These are phyloP conservation scores for Miltochrista miniata DNA, from an alignment of 2,888 invertebrate genomes.

Conservation along the genomic window DNA sequence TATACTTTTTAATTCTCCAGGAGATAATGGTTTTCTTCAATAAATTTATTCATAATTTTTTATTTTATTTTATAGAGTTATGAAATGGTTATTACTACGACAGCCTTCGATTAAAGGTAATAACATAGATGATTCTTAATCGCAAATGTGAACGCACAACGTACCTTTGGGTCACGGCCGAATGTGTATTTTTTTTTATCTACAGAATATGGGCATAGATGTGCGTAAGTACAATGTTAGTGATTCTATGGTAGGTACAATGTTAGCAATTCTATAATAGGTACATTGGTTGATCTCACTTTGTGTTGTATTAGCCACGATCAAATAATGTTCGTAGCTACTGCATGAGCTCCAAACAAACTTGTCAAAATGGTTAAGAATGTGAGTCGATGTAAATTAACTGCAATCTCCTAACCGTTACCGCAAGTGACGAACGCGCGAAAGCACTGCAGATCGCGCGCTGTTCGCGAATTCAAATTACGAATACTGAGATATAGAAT, in stretches of 20 bases:
- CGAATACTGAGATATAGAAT: conserved; percentile 21
- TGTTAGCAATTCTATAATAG: too few relatives aligned
- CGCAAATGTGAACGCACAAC: conserved; percentile 28
- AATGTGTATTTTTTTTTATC: background rate
- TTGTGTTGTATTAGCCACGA: conserved; percentile 35
- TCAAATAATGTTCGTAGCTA: conserved; percentile 41
- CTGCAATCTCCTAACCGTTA: conserved; percentile 69
- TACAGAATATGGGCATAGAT: too few relatives aligned
- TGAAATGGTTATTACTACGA: background rate
- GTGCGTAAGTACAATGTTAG: too few relatives aligned
- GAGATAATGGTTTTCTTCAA: too few relatives aligned
- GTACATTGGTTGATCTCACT: too few relatives aligned
- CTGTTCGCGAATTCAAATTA: conserved; percentile 46
- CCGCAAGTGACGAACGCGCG: conserved; percentile 68
- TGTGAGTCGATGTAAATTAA: conserved; percentile 61
- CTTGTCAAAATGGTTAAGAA: conserved; percentile 73
- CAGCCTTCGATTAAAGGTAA: conserved; percentile 5
- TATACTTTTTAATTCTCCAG: too few relatives aligned
- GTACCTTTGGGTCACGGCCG: conserved; percentile 25
- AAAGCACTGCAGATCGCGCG: conserved; percentile 44
- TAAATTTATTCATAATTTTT: too few relatives aligned
- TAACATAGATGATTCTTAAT: conserved; percentile 7
- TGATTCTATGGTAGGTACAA: too few relatives aligned
- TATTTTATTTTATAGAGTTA: background rate
- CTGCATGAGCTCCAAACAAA: conserved; percentile 60